These are phyloP conservation scores for Amiota minor DNA, from an alignment of 2,888 invertebrate species.

Conservation along the genomic window DNA sequence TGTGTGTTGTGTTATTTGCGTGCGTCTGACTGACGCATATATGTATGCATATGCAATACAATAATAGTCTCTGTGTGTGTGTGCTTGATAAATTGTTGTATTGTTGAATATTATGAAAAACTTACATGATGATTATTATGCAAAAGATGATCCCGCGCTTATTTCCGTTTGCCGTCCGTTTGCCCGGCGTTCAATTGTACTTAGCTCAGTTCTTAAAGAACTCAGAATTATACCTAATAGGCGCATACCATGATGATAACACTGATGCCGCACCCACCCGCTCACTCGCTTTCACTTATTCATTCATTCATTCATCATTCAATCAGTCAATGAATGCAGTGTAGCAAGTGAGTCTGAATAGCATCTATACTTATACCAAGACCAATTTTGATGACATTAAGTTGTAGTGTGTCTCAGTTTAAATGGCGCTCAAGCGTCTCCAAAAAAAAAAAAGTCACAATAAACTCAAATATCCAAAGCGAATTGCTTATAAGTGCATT, in stretches of 20 bases:
- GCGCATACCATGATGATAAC: not conserved
- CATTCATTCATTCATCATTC: no score
- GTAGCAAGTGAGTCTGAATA: not conserved
- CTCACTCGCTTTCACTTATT: not conserved
- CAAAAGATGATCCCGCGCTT: conserved; percentile 32
- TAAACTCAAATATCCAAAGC: no score
- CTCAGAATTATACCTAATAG: not conserved
- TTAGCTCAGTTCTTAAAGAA: conserved; percentile 25
- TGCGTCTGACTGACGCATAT: conserved; percentile 52
- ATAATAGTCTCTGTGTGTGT: not conserved
- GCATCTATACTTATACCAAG: no score
- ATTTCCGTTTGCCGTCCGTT: conserved; percentile 41
- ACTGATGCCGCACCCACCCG: conserved; percentile 11
- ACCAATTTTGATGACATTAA: no score
- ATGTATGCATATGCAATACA: conserved; percentile 45
- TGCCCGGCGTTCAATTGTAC: conserved; percentile 54
- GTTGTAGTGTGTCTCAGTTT: no score
- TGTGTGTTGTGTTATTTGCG: not conserved
- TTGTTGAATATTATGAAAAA: conserved; percentile 45
- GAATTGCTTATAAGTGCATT: no score
- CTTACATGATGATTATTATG: conserved; percentile 26
- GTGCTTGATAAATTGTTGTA: conserved; percentile 43
- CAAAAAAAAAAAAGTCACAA: no score
- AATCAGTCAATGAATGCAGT: no score
- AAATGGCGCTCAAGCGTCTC: no score